A percentile compares a stretch with the other conserved stretches of the same genome.
phyloP scores from a whole-genome alignment of 2,888 invertebrate genomes.

The Alviniconcha strummeri region DNA sequence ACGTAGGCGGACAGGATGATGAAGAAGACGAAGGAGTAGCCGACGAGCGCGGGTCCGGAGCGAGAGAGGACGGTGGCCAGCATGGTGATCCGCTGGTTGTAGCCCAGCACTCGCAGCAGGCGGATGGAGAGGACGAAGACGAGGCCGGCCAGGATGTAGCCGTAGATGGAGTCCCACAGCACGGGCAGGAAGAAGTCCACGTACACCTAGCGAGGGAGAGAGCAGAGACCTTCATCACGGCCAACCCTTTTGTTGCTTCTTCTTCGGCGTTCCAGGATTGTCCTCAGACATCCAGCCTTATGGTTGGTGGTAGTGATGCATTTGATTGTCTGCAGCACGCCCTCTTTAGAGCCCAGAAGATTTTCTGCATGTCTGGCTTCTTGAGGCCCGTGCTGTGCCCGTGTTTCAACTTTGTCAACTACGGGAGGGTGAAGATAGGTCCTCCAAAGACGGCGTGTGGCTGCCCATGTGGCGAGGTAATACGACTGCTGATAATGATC shows the following conservation, averaged over 20 bases:
- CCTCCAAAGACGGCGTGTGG: no score
- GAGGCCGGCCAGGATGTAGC: slow-evolving; percentile 46
- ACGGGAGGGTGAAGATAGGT: no score
- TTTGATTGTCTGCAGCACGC: no score
- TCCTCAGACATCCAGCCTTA: not conserved
- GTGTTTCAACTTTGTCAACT: no score
- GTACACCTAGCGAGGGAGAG: no score
- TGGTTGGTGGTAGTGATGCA: not conserved
- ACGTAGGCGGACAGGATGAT: slow-evolving; percentile 67
- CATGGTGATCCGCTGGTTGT: slow-evolving; percentile 74
- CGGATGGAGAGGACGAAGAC: slow-evolving; percentile 54
- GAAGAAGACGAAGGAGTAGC: slow-evolving; percentile 73
- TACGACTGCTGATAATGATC: no score
- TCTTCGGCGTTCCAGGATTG: not conserved
- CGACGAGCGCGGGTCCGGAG: slow-evolving; percentile 71
- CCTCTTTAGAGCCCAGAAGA: no score
- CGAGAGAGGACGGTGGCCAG: slow-evolving; percentile 60
- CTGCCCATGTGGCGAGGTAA: no score
- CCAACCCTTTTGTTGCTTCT: not conserved
- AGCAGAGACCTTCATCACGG: not conserved
- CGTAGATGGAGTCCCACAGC: slow-evolving; percentile 70
- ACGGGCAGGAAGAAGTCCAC: not conserved
- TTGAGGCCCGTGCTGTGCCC: no score
- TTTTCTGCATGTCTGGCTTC: no score
- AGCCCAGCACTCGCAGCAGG: slow-evolving; percentile 71